Evolutionary conservation across 1,140 invertebrate species (phyloP).

Genomic region (Mactra quadrangularis): DNA sequence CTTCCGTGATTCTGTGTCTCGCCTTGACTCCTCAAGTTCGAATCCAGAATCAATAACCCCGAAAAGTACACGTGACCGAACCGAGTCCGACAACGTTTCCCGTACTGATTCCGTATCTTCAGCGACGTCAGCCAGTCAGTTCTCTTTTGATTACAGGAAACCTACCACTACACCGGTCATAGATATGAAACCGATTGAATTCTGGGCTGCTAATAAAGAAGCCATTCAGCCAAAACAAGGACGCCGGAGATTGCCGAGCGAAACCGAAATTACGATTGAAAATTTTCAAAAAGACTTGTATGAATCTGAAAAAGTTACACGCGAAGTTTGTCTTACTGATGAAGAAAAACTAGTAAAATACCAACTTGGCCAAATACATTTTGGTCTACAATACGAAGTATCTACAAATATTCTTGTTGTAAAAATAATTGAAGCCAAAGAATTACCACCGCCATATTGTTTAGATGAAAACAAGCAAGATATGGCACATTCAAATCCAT

Average conservation of each 20-base stretch:
- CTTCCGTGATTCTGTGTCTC: slow-evolving; percentile 65
- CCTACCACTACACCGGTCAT: slow-evolving; percentile 81
- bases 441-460: slow-evolving; percentile 81
- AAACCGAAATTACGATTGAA: slow-evolving; percentile 81
- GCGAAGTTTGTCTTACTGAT: slow-evolving; percentile 78
- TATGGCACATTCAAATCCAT: slow-evolving; percentile 84
- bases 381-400: slow-evolving; percentile 83
- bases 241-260: slow-evolving; percentile 78
- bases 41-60: slow-evolving; percentile 69
- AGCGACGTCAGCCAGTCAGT: slow-evolving; percentile 66
- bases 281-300: slow-evolving; percentile 82
- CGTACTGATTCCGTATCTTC: slow-evolving; percentile 80
- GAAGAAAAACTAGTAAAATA: slow-evolving; percentile 81
- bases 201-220: slow-evolving; percentile 83
- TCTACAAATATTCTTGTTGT: slow-evolving; percentile 80
- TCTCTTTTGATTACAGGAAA: slow-evolving; percentile 70
- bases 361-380: slow-evolving; percentile 83
- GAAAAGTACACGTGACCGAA: slow-evolving; percentile 68
- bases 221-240: slow-evolving; percentile 80
- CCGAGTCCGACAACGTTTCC: slow-evolving; percentile 73
- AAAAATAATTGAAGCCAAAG: slow-evolving; percentile 83
- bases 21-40: slow-evolving; percentile 77
- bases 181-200: slow-evolving; percentile 84
- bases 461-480: slow-evolving; percentile 83
- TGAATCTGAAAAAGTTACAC: slow-evolving; percentile 71